Evolutionary conservation across 2,797 vertebrate genomes (phyloP).

Genomic region (Sternarchorhynchus goeldii): DNA sequence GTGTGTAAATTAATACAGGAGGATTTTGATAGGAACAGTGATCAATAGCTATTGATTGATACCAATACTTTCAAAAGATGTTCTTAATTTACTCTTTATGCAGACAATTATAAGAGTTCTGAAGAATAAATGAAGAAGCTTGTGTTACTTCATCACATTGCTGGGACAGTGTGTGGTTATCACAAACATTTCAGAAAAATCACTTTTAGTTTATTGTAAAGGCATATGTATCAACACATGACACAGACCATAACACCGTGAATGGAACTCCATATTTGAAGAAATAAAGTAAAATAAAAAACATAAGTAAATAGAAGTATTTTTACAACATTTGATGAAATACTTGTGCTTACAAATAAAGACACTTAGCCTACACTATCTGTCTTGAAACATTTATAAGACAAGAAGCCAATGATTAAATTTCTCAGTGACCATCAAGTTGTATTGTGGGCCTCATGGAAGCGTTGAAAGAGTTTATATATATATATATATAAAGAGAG

Average conservation of each 20-base stretch:
- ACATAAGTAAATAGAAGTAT: background rate
- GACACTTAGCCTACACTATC: too few relatives aligned
- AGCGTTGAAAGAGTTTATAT: background rate
- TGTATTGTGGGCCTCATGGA: background rate
- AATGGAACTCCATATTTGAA: background rate
- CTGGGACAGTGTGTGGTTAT: background rate
- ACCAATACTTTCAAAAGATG: too few relatives aligned
- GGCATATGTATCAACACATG: background rate
- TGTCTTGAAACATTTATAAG: too few relatives aligned
- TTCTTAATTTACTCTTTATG: too few relatives aligned
- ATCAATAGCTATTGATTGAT: too few relatives aligned
- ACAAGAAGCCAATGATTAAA: background rate
- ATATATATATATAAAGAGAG: too few relatives aligned
- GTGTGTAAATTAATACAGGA: too few relatives aligned
- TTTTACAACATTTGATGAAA: background rate
- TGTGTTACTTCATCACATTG: background rate
- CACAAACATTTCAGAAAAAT: background rate
- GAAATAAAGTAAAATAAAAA: background rate
- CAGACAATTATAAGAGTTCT: too few relatives aligned
- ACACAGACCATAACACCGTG: background rate
- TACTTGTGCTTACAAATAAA: too few relatives aligned
- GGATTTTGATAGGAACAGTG: too few relatives aligned
- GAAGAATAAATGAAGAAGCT: too few relatives aligned
- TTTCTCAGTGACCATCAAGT: too few relatives aligned
- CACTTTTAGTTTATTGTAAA: constrained; percentile 9